Percentiles rank a stretch among this genome's conserved stretches.
Evolutionary conservation across 2,888 invertebrate species (phyloP).

Genomic region (Ceriagrion tenellum): DNA sequence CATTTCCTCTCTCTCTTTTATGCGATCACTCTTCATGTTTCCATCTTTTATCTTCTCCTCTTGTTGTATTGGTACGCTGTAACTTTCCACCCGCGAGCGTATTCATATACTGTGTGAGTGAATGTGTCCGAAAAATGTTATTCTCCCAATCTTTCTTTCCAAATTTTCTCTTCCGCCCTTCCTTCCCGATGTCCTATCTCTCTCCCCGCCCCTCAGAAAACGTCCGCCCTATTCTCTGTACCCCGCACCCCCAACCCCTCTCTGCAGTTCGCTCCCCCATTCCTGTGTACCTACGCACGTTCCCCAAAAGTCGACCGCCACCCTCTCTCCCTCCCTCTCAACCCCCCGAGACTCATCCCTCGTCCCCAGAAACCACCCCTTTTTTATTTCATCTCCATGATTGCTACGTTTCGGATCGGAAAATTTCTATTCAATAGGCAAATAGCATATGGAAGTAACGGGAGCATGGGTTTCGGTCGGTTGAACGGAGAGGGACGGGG

Average conservation of each 20-base stretch:
- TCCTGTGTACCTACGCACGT: too few species aligned
- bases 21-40: not conserved
- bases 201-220: too few species aligned
- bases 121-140: not conserved
- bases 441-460: constrained; percentile 55
- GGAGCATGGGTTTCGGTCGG: not conserved
- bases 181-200: too few species aligned
- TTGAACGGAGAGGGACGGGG: not conserved
- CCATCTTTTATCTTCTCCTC: not conserved
- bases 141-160: not conserved
- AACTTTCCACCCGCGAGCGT: not conserved
- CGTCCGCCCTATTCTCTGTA: too few species aligned
- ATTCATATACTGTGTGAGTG: not conserved
- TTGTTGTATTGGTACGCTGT: too few species aligned
- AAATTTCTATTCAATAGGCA: constrained; percentile 67
- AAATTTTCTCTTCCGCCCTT: not conserved
- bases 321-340: not conserved
- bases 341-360: not conserved
- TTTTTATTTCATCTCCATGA: constrained; percentile 63
- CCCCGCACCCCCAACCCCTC: too few species aligned
- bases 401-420: constrained; percentile 67
- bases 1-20: not conserved
- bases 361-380: not conserved
- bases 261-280: too few species aligned
- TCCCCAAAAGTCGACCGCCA: not conserved